Percentiles rank a stretch among this genome's conserved stretches.
Conservation (phyloP, 2,888 invertebrate genomes). For the Conops quadrifasciatus region DNA sequence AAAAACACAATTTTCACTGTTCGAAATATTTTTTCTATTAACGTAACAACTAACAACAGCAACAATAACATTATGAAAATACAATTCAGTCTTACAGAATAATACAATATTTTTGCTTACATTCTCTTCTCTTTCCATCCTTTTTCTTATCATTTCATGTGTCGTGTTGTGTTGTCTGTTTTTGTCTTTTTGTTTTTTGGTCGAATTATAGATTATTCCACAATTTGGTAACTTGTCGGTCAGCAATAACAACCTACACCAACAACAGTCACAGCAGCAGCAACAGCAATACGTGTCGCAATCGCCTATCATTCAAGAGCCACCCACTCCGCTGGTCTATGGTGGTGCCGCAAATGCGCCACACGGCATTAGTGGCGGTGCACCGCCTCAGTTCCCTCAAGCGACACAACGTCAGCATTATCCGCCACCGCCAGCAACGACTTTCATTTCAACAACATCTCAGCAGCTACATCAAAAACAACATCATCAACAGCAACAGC, state of each 20-base stretch:
- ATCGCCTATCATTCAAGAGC: conserved; percentile 63
- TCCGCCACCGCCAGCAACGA: conserved; percentile 35
- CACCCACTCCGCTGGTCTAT: conserved; percentile 59
- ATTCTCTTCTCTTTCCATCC: conserved; percentile 15
- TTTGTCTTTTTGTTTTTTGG: background rate
- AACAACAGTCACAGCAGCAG: conserved; percentile 48
- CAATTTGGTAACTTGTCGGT: conserved; percentile 58
- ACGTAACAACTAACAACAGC: conserved; percentile 14
- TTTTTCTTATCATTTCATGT: background rate
- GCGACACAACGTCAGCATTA: conserved; percentile 56
- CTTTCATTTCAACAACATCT: conserved; percentile 39
- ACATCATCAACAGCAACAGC: conserved; percentile 53
- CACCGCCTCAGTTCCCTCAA: conserved; percentile 60
- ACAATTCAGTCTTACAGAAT: background rate
- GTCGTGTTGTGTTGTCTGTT: no score
- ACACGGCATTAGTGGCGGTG: conserved; percentile 41
- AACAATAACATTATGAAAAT: background rate
- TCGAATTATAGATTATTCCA: conserved; percentile 52
- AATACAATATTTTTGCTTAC: background rate
- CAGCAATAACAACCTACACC: conserved; percentile 55
- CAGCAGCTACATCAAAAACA: conserved; percentile 42
- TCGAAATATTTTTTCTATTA: conserved; percentile 24
- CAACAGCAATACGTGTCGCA: conserved; percentile 56
- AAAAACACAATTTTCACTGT: no score
- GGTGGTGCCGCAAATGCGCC: conserved; percentile 45